Percentiles rank a stretch among this genome's conserved stretches.
Evolutionary conservation across 2,113 vertebrate genomes (phyloP).

Genomic region (Gymnogyps californianus): DNA sequence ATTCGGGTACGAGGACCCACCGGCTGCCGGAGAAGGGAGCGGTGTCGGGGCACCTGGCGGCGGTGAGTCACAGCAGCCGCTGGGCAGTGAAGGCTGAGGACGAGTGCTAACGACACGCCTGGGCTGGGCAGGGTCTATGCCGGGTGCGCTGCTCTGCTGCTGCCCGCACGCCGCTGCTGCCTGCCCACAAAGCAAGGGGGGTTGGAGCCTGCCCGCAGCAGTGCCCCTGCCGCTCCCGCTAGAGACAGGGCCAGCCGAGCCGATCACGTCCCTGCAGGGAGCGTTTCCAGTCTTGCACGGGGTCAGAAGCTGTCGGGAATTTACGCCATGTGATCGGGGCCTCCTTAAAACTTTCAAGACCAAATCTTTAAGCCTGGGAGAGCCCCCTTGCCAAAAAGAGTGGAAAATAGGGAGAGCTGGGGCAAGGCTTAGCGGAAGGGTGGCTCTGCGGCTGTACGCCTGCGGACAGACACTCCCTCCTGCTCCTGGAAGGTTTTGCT

Average conservation of each 20-base stretch:
- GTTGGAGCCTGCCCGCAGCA: background rate
- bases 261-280: fast-evolving
- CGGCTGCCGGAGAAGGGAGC: background rate
- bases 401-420: background rate
- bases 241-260: background rate
- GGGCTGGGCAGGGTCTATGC: background rate
- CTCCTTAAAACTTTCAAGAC: background rate
- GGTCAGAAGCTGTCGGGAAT: background rate
- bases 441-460: background rate
- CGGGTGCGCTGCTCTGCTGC: too few relatives aligned
- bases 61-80: background rate
- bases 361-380: background rate
- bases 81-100: fast-evolving
- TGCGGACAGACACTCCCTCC: background rate
- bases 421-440: fast-evolving
- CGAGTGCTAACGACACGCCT: fast-evolving
- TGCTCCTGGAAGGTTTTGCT: background rate
- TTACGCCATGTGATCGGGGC: background rate
- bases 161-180: background rate
- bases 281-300: background rate
- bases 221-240: background rate
- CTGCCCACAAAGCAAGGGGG: background rate
- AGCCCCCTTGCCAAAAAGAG: background rate
- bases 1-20: background rate
- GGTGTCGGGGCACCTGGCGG: background rate